Evolutionary conservation across 2,797 vertebrate species (phyloP).

Genomic region (Enteromius viviparus): DNA sequence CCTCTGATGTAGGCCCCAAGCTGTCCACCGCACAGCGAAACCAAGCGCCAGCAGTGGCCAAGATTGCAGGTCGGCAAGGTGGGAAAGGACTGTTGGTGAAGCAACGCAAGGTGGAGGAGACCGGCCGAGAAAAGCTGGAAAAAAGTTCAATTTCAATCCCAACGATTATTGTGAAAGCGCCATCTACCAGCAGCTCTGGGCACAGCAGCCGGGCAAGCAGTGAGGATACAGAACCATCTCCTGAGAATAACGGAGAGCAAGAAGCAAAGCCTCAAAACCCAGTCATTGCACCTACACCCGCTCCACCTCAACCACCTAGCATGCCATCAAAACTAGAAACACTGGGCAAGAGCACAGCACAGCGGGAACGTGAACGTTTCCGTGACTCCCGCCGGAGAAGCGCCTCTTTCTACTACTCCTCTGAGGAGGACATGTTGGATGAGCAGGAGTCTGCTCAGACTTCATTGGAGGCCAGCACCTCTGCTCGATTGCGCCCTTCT

Average conservation of each 20-base stretch:
- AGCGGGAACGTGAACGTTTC: slow-evolving; percentile 81
- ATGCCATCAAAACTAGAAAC: slow-evolving; percentile 68
- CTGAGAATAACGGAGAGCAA: slow-evolving; percentile 55
- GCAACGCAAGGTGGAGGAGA: slow-evolving; percentile 88
- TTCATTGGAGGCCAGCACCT: slow-evolving; percentile 68
- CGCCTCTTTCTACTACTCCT: slow-evolving; percentile 89
- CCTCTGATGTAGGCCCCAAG: slow-evolving; percentile 73
- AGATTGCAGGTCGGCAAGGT: slow-evolving; percentile 64
- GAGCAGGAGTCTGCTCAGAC: slow-evolving; percentile 73
- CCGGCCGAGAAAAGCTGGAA: slow-evolving; percentile 68
- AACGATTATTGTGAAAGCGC: slow-evolving; percentile 93
- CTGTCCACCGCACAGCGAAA: slow-evolving; percentile 58
- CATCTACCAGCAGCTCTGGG: slow-evolving; percentile 94
- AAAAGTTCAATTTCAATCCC: slow-evolving; percentile 93
- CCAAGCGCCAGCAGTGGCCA: slow-evolving; percentile 26
- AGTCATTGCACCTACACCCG: slow-evolving; percentile 63
- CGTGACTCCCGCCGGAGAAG: slow-evolving; percentile 88
- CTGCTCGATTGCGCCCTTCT: slow-evolving; percentile 86
- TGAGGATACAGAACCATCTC: slow-evolving; percentile 80
- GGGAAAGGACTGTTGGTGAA: slow-evolving; percentile 89
- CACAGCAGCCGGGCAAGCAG: slow-evolving; percentile 94
- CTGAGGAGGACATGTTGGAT: slow-evolving; percentile 84
- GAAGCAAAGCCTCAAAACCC: slow-evolving; percentile 59
- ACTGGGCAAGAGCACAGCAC: slow-evolving; percentile 75
- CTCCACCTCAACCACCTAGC: slow-evolving; percentile 64